These are phyloP conservation scores for Lophius americanus DNA, from an alignment of 2,797 vertebrate genomes.

Conservation along the genomic window DNA sequence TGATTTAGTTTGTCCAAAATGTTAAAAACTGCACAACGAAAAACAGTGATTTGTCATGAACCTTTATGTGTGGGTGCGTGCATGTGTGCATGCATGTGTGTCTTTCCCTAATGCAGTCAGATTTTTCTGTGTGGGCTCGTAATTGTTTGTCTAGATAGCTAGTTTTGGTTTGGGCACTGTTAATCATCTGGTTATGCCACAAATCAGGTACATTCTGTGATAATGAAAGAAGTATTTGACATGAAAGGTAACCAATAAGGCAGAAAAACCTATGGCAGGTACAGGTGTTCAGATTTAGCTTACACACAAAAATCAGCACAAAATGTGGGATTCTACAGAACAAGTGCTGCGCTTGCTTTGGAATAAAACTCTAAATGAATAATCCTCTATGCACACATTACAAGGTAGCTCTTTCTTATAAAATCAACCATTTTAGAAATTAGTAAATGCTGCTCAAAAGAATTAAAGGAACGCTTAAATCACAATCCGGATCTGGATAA, in stretches of 20 bases:
- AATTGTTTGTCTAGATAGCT: neutral
- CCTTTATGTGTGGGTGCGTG: neutral
- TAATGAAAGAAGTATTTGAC: neutral
- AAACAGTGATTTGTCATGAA: too few relatives aligned
- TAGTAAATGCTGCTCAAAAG: too few relatives aligned
- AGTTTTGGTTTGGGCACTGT: neutral
- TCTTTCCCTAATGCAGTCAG: too few relatives aligned
- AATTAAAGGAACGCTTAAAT: too few relatives aligned
- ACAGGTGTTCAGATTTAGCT: constrained; percentile 1
- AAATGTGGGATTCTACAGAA: neutral
- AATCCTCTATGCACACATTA: constrained; percentile 26
- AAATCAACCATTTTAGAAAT: constrained; percentile 10
- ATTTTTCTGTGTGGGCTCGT: neutral
- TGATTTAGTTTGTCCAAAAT: constrained; percentile 14
- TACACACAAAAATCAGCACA: neutral
- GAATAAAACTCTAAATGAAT: neutral
- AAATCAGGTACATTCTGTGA: constrained; percentile 22
- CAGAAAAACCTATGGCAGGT: neutral
- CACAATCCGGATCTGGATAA: too few relatives aligned
- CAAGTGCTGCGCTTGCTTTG: constrained; percentile 1
- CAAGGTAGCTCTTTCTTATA: constrained; percentile 20
- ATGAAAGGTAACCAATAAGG: neutral
- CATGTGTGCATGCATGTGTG: neutral
- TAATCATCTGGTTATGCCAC: constrained; percentile 15
- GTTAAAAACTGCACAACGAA: neutral